Base-by-base conservation (phyloP, 1,140 invertebrate species). In the Ephestia elutella region DNA sequence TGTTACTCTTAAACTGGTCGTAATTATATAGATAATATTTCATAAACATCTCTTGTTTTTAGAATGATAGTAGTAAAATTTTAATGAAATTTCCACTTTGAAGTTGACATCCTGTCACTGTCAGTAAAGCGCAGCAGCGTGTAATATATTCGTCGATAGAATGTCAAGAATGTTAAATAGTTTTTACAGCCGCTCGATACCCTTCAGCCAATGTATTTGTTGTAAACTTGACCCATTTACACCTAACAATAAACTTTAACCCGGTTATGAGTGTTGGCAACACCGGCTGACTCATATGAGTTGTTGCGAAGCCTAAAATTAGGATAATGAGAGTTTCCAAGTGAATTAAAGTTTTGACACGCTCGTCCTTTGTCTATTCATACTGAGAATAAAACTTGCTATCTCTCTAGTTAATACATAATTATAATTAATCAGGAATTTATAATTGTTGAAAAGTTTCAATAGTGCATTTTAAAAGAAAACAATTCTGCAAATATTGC, bases 161-260 rank as follows among this genome's bases (percentile, higher is more conserved):
- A 44, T 44, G 38, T 44, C 38, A 44, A 7, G 38, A 44, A 44
- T 44, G 38, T 44, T 44, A 44, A 44, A 44, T 44, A 17, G 38
- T 44, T 44, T 44, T 17, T 44, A 17, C 13, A 44, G 38, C 38
- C 15, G 38, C 38, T 17, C 38, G 38, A 44, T 44, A 44, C 38
- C 38, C 50, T 25, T 53, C 50, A 25, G 50, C 57, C 56, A 48
- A 59, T 62, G 60, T 67, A 62, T 66, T 63, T 65, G 53, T 62
- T 28, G 50, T 68, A 65, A 77, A 73, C 73, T 80, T 80, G 77
- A 72, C 77, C 77, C 62, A 71, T 63, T 73, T 79, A 57, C 63
- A 49, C 35, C 63, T 68, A 72, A 75, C 68, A 75, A 72, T 73
- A 66, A 21, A 54, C 63, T 61, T 66, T 64, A 70, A 73, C 70